Base-by-base conservation (phyloP, 2,797 vertebrate genomes). In the Avahi laniger region DNA sequence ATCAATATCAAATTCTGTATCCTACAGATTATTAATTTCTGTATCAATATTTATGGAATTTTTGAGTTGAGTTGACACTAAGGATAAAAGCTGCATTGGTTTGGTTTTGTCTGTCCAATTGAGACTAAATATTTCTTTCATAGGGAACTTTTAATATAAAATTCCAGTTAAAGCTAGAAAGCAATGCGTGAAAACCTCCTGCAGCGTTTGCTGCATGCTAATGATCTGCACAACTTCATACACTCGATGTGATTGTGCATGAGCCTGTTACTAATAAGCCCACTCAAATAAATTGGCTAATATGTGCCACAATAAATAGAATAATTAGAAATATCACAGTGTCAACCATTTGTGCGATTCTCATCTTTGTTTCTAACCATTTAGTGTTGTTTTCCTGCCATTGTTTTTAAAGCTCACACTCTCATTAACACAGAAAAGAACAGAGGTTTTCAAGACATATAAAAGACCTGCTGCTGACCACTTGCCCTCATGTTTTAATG, bases 161-260 rank as follows among this genome's bases (percentile, higher is more conserved):
- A 92, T 82, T n/a, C n/a, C 79, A 93, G 61, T 97, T 98, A 94
- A 97, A 97, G 89, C 76, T 76, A 78, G 87, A 80, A 52, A 98
- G 38, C 65, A 82, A 52, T 1, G 0, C 94, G 61, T 76, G 76
- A 90, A 85, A 95, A 54, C 33, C 24, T 97, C 95, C 92, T 92
- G 33, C 63, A 20, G 73, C 2, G n/a, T 82, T 83, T 76, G 18
- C 78, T 70, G 10, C 57, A 70, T 94, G 72, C 48, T 30, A 46
- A 96, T 97, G 80, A 93, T 69, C 1, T 75, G 14, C 61, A 35
- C 0, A 88, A 73, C 41, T 89, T 90, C 59, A 59, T 54, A 30
- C 12, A 35, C 13, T 54, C 67, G 57, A 10, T 95, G 10, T 75
- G 65, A 59, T 59, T 69, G 57, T 80, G 84, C 54, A 96, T 30